Evolutionary conservation across 1,140 invertebrate genomes (phyloP).

Genomic region (Telenomus remus): DNA sequence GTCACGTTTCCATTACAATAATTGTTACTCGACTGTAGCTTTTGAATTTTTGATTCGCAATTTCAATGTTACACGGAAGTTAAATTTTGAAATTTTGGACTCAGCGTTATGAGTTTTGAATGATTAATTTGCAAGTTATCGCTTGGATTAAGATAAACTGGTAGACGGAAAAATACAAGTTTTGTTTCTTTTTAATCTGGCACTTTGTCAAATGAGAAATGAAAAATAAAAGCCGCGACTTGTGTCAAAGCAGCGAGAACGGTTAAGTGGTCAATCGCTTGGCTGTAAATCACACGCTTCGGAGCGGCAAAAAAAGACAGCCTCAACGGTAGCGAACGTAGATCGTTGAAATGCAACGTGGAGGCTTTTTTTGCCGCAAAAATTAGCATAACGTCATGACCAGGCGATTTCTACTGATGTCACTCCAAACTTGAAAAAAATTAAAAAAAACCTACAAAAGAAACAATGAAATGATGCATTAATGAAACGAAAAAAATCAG

Average conservation of each 20-base stretch:
- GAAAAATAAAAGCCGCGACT: constrained; percentile 6
- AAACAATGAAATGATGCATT: too few relatives aligned
- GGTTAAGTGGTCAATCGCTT: constrained; percentile 60
- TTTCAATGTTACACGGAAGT: too few relatives aligned
- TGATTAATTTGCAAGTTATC: not conserved
- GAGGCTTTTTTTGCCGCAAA: constrained; percentile 63
- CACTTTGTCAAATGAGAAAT: too few relatives aligned
- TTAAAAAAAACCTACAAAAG: not conserved
- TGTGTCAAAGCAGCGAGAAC: constrained; percentile 46
- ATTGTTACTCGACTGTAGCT: not conserved
- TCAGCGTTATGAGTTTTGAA: too few relatives aligned
- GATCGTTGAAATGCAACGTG: constrained; percentile 68
- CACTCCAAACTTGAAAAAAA: constrained; percentile 54
- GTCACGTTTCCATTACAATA: constrained; percentile 14
- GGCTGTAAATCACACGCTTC: constrained; percentile 65
- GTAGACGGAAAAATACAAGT: not conserved
- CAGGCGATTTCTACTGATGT: constrained; percentile 53
- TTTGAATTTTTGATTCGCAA: too few relatives aligned
- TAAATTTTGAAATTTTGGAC: too few relatives aligned
- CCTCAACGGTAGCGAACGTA: constrained; percentile 55
- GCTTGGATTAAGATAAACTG: not conserved
- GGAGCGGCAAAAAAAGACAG: constrained; percentile 55
- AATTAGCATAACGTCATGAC: constrained; percentile 68
- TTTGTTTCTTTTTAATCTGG: not conserved
- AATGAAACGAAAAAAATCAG: too few relatives aligned